Evolutionary conservation across 2,113 vertebrate species (phyloP).

Genomic region (Phrynosoma blainvillii): DNA sequence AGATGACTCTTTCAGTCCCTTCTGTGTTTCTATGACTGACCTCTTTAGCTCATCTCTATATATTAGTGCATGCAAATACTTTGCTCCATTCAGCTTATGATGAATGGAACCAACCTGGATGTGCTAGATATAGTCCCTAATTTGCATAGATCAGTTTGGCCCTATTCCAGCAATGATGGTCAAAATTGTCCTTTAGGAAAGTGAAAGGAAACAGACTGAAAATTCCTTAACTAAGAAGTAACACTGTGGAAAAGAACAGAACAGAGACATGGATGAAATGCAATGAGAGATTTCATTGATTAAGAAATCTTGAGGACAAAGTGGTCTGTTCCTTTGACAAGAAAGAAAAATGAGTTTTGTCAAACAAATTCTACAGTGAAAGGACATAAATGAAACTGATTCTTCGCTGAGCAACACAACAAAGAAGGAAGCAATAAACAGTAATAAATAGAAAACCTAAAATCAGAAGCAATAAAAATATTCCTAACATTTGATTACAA

Average conservation of each 20-base stretch:
- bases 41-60: background rate
- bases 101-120: background rate
- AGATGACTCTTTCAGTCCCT: too few species aligned
- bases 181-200: too few species aligned
- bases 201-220: background rate
- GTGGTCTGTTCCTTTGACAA: background rate
- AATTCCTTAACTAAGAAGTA: accelerated
- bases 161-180: background rate
- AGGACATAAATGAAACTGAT: background rate
- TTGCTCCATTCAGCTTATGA: background rate
- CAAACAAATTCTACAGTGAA: background rate
- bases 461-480: background rate
- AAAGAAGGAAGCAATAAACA: background rate
- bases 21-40: too few species aligned
- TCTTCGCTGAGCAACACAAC: conserved; percentile 17
- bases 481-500: background rate
- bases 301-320: background rate
- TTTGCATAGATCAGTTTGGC: background rate
- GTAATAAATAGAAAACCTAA: background rate
- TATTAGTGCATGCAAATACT: background rate
- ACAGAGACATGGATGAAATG: conserved; percentile 22
- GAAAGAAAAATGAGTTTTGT: background rate
- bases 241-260: background rate
- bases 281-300: background rate
- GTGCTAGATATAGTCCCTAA: background rate